A percentile compares a stretch with the other conserved stretches of the same genome.
Evolutionary conservation across 2,888 invertebrate genomes (phyloP).

Genomic region (Cryptocephalus primarius): DNA sequence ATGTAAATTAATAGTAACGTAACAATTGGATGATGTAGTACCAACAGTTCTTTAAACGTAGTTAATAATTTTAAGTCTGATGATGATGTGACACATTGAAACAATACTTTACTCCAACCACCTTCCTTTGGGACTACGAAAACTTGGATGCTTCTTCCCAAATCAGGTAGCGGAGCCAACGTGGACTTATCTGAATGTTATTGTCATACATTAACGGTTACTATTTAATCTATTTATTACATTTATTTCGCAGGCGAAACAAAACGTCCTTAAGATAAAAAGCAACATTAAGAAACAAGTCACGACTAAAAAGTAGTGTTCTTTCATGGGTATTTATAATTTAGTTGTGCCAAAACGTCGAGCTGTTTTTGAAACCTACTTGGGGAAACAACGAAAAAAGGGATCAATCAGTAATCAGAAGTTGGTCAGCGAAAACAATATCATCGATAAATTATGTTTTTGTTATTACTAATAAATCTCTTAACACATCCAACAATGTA

Average conservation of each 20-base stretch:
- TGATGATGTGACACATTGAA: neutral
- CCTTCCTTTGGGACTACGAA: too few species aligned
- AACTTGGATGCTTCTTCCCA: too few species aligned
- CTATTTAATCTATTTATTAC: neutral
- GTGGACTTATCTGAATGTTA: neutral
- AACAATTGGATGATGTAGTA: too few species aligned
- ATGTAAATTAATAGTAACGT: too few species aligned
- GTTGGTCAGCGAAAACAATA: slow-evolving; percentile 2
- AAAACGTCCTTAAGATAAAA: slow-evolving; percentile 3
- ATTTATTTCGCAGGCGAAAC: neutral
- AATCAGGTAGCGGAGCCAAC: too few species aligned
- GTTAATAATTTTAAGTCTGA: neutral
- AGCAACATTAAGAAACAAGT: slow-evolving; percentile 7
- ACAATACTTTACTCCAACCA: too few species aligned
- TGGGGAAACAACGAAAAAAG: slow-evolving; percentile 1
- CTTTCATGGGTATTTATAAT: slow-evolving; percentile 3
- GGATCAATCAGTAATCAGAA: slow-evolving; percentile 3
- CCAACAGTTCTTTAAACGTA: too few species aligned
- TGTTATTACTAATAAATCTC: too few species aligned
- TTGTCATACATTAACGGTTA: neutral
- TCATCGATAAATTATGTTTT: neutral
- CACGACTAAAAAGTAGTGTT: neutral
- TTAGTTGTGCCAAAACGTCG: slow-evolving; percentile 24
- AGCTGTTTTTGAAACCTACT: slow-evolving; percentile 29
- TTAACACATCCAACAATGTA: too few species aligned